These are phyloP conservation scores for Sebastes cheni DNA, from an alignment of 2,797 vertebrate genomes.

Conservation along the genomic window DNA sequence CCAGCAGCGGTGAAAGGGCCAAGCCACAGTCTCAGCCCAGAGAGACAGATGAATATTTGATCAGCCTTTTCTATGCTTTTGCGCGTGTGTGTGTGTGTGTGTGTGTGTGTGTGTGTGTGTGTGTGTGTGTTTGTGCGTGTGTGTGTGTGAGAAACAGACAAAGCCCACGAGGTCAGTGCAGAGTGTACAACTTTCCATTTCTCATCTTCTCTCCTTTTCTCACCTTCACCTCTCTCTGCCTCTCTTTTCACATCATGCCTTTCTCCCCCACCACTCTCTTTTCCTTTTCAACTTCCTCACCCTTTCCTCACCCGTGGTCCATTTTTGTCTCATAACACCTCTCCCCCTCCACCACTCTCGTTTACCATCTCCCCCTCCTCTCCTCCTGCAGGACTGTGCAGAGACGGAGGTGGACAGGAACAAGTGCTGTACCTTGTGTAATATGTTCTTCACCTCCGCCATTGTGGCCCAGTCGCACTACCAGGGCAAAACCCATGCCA, in stretches of 20 bases:
- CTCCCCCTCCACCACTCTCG: background rate
- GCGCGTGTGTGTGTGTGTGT: background rate
- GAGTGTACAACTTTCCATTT: conserved; percentile 39
- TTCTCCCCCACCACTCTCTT: conserved; percentile 1
- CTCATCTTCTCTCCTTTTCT: conserved; percentile 29
- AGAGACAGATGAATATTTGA: conserved; percentile 73
- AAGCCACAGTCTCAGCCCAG: conserved; percentile 54
- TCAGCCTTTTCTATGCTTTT: conserved; percentile 48
- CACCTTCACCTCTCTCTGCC: conserved; percentile 34
- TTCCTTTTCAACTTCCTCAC: conserved; percentile 12
- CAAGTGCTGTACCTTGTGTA: conserved; percentile 89
- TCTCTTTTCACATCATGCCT: conserved; percentile 15
- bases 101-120: background rate
- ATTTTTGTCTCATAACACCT: conserved; percentile 3
- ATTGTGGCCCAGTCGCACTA: conserved; percentile 90
- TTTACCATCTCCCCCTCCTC: conserved; percentile 14
- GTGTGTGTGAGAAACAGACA: background rate
- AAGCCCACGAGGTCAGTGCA: conserved; percentile 31
- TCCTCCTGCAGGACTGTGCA: conserved; percentile 81
- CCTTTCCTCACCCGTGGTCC: conserved; percentile 1
- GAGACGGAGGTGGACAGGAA: conserved; percentile 88
- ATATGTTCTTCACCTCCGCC: conserved; percentile 90
- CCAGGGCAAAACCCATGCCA: conserved; percentile 88
- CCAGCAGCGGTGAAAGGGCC: conserved; percentile 54
- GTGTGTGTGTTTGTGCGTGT: background rate